These are phyloP conservation scores for Cancer borealis DNA, from an alignment of 2,888 invertebrate genomes.

Conservation along the genomic window DNA sequence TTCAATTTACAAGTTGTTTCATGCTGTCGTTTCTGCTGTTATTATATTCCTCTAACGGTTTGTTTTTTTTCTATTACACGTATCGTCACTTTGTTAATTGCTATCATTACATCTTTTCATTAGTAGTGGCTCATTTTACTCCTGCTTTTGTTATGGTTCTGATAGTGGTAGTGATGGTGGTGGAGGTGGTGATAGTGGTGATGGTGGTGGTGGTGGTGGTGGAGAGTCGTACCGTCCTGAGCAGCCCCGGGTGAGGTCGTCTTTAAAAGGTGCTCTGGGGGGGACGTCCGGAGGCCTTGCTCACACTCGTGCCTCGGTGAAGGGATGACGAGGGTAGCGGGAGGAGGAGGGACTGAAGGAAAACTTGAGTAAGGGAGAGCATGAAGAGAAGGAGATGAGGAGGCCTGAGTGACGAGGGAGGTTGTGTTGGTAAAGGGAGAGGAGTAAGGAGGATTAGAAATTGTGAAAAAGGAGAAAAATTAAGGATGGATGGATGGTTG, in stretches of 20 bases:
- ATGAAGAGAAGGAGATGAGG: not conserved
- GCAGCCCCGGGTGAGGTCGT: slow-evolving; percentile 1
- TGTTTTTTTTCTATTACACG: no score
- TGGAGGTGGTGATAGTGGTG: not conserved
- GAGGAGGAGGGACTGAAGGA: not conserved
- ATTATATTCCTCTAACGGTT: no score
- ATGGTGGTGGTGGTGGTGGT: not conserved
- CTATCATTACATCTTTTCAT: no score
- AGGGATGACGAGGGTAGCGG: not conserved
- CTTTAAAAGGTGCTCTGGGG: not conserved
- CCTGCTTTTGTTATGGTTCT: no score
- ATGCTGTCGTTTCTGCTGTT: no score
- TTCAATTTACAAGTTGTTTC: no score
- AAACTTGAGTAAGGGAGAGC: not conserved
- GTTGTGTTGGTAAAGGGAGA: not conserved
- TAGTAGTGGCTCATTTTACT: no score
- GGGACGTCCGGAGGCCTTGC: not conserved
- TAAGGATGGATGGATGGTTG: not conserved
- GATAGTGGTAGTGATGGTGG: not conserved
- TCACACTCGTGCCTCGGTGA: not conserved
- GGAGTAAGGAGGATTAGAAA: not conserved
- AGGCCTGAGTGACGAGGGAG: not conserved
- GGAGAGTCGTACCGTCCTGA: not conserved
- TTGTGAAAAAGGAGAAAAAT: not conserved
- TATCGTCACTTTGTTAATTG: no score